A percentile compares a stretch with the other conserved stretches of the same genome.
These are phyloP conservation scores for Andrena cerasifolii DNA, from an alignment of 1,140 invertebrate species.

Conservation along the genomic window DNA sequence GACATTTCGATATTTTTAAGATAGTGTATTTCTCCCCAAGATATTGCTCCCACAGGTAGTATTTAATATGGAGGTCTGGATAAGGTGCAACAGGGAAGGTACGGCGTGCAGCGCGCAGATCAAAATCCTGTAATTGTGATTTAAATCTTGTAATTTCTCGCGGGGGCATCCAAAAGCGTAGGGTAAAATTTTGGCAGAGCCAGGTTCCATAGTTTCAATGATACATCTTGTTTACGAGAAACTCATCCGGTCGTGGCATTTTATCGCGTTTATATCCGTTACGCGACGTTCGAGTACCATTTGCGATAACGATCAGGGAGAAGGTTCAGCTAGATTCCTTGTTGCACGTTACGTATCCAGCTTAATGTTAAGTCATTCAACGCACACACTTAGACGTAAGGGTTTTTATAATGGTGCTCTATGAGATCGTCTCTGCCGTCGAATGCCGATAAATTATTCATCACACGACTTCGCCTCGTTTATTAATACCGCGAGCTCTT, in stretches of 20 bases:
- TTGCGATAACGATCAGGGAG: background rate
- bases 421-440: conserved; percentile 51
- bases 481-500: conserved; percentile 15
- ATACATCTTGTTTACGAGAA: too few species aligned
- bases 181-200: too few species aligned
- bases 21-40: conserved; percentile 14
- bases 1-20: background rate
- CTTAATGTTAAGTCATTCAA: conserved; percentile 74
- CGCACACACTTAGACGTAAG: conserved; percentile 75
- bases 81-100: conserved; percentile 42
- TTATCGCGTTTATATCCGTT: too few species aligned
- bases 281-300: background rate
- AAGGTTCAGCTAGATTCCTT: conserved; percentile 13
- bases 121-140: background rate
- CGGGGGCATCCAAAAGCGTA: too few species aligned
- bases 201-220: too few species aligned
- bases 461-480: conserved; percentile 23
- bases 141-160: background rate
- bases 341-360: conserved; percentile 58
- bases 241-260: too few species aligned
- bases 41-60: conserved; percentile 37
- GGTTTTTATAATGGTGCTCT: conserved; percentile 75
- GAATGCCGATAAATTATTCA: conserved; percentile 43
- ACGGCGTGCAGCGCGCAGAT: background rate
- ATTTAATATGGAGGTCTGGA: conserved; percentile 38